Percentiles rank a stretch among this genome's conserved stretches.
Conservation (phyloP, 2,113 vertebrate genomes). For the Neopipo cinnamomea region DNA sequence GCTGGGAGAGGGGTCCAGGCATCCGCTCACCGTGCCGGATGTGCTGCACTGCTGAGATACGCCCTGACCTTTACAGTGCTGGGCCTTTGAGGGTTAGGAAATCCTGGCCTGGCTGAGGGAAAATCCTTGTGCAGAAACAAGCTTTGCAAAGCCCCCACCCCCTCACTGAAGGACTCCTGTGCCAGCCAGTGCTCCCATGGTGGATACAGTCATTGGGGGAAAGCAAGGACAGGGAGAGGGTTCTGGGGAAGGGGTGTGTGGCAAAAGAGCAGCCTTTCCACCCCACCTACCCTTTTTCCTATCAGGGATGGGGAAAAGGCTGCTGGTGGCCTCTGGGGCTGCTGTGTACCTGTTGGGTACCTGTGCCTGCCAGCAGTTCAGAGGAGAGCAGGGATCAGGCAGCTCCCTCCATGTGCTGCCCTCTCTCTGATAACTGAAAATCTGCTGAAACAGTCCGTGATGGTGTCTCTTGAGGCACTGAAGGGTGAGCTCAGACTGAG, state of each 20-base stretch:
- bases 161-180: rapidly evolving
- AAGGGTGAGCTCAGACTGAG: conserved; percentile 26
- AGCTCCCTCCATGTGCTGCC: background rate
- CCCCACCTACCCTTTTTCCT: background rate
- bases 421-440: background rate
- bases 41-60: background rate
- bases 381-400: background rate
- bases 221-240: background rate
- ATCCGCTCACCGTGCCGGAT: background rate
- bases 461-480: background rate
- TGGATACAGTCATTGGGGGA: rapidly evolving
- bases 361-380: background rate
- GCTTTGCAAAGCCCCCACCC: background rate
- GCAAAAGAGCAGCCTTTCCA: background rate
- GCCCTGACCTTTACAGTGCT: background rate
- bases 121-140: background rate
- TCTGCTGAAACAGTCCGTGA: conserved; percentile 17
- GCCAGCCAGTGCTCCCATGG: rapidly evolving
- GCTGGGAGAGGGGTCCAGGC: background rate
- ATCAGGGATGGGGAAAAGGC: background rate
- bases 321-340: background rate
- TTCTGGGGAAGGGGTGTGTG: background rate
- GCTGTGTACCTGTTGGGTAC: background rate
- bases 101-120: background rate
- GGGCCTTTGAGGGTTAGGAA: background rate